Evolutionary conservation across 2,113 vertebrate species (phyloP).

Genomic region (Bubo scandiacus): DNA sequence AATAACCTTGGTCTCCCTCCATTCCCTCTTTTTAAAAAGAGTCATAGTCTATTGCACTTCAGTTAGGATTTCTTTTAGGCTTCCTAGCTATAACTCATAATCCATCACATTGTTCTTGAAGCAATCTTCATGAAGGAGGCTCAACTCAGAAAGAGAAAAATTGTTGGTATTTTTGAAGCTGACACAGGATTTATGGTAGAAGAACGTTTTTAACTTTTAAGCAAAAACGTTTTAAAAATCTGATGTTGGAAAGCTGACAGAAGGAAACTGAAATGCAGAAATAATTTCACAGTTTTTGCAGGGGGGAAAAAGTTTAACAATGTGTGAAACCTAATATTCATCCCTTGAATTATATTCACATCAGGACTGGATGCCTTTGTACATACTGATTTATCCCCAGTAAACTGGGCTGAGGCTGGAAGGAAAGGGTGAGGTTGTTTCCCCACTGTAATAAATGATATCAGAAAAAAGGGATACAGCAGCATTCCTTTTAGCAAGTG

Average conservation of each 20-base stretch:
- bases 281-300: neutral
- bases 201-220: neutral
- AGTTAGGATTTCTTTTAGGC: conserved; percentile 16
- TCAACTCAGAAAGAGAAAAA: neutral
- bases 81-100: neutral
- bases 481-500: conserved; percentile 1
- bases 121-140: neutral
- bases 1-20: neutral
- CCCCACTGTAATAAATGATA: neutral
- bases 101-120: neutral
- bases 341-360: neutral
- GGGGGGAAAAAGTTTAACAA: neutral
- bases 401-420: neutral
- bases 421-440: neutral
- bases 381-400: neutral
- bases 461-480: neutral
- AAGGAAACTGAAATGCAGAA: neutral
- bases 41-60: neutral
- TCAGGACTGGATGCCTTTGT: neutral
- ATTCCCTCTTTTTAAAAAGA: neutral
- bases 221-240: neutral
- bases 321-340: neutral
- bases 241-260: neutral
- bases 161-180: neutral
- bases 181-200: neutral